Evolutionary conservation across 1,140 invertebrate species (phyloP).

Genomic region (Melanaphis sacchari): DNA sequence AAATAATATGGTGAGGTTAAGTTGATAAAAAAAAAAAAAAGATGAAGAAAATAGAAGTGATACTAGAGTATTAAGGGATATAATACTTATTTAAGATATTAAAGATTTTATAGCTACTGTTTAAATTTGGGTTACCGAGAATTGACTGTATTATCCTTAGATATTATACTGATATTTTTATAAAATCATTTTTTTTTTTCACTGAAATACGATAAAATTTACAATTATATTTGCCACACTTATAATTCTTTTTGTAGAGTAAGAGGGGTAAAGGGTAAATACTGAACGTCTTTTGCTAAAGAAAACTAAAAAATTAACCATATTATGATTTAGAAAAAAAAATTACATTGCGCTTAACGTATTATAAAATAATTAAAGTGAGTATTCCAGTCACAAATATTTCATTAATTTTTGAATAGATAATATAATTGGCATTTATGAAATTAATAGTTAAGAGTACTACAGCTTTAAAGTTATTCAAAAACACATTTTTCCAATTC

Average conservation of each 20-base stretch:
- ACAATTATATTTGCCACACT: background rate
- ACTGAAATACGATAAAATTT: background rate
- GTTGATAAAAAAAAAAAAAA: background rate
- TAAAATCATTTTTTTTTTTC: background rate
- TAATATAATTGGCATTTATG: too few relatives aligned
- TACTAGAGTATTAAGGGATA: background rate
- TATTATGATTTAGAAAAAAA: too few relatives aligned
- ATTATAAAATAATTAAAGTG: too few relatives aligned
- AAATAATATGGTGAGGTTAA: background rate
- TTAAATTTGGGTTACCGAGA: background rate
- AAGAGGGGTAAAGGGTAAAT: background rate
- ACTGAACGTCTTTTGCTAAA: too few relatives aligned
- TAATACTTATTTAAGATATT: background rate
- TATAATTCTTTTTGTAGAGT: too few relatives aligned
- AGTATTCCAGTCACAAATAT: too few relatives aligned
- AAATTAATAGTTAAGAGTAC: too few relatives aligned
- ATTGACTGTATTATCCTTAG: background rate
- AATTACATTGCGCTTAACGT: too few relatives aligned
- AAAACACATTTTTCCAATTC: background rate
- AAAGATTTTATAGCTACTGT: background rate
- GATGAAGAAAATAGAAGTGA: background rate
- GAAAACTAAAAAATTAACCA: too few relatives aligned
- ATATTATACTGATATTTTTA: background rate
- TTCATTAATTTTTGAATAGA: too few relatives aligned
- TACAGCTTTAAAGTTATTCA: too few relatives aligned